Evolutionary conservation across 1,140 invertebrate genomes (phyloP).

Genomic region (Caenorhabditis brenneri): DNA sequence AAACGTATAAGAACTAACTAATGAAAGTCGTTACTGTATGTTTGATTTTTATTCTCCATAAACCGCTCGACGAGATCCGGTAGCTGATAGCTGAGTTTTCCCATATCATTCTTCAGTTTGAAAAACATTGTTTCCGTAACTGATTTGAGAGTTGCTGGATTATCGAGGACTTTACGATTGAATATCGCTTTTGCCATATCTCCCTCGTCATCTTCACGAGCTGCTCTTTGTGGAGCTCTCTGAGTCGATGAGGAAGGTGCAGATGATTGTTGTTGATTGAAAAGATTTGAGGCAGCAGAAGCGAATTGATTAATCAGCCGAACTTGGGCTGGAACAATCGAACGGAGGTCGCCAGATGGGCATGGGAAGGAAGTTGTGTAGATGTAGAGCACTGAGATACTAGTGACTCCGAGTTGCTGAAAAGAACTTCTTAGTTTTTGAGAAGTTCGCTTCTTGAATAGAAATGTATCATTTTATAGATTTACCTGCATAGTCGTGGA

Average conservation of each 20-base stretch:
- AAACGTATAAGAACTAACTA: no score
- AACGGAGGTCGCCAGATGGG: constrained; percentile 2
- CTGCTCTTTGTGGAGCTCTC: neutral
- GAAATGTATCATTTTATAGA: neutral
- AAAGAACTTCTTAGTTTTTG: neutral
- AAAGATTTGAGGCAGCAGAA: neutral
- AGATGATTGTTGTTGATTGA: neutral
- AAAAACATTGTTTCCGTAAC: neutral
- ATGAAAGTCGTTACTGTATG: neutral
- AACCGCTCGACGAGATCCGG: constrained; percentile 7
- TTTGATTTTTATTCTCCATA: neutral
- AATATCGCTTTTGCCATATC: neutral
- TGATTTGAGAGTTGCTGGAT: neutral
- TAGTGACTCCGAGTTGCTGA: neutral
- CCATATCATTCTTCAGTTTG: neutral
- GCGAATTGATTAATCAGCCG: neutral
- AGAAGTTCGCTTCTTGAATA: neutral
- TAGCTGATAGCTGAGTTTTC: neutral
- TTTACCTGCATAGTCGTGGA: neutral
- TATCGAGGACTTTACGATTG: neutral
- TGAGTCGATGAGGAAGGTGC: neutral
- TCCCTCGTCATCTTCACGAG: neutral
- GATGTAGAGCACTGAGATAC: neutral
- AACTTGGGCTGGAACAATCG: constrained; percentile 13
- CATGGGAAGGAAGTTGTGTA: constrained; percentile 24